phyloP scores from a whole-genome alignment of 1,140 invertebrate genomes.

The Dendroctonus valens region DNA sequence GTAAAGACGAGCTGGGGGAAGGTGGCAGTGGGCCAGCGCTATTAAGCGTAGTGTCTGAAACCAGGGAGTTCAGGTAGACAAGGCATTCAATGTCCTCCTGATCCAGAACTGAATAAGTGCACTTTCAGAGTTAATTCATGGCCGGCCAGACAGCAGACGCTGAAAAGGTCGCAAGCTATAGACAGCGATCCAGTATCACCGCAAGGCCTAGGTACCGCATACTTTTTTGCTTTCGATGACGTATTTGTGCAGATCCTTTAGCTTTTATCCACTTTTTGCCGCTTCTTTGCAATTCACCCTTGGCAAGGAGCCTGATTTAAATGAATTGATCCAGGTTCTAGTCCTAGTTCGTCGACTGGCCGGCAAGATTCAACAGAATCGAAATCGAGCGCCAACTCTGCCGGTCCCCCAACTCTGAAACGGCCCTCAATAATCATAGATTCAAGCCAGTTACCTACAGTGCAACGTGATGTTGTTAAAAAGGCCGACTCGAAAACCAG shows the following conservation, averaged over 20 bases:
- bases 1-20: slow-evolving; percentile 28
- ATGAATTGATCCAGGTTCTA: slow-evolving; percentile 28
- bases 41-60: slow-evolving; percentile 44
- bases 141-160: slow-evolving; percentile 40
- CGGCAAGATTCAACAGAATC: slow-evolving; percentile 47
- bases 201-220: slow-evolving; percentile 25
- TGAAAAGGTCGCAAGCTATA: slow-evolving; percentile 28
- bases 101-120: not conserved
- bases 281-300: too few species aligned
- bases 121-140: slow-evolving; percentile 37
- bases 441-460: slow-evolving; percentile 55
- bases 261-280: too few species aligned
- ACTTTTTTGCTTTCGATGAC: slow-evolving; percentile 24
- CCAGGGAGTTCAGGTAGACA: slow-evolving; percentile 40
- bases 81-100: not conserved
- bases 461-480: slow-evolving; percentile 51
- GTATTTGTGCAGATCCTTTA: not conserved
- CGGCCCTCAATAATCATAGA: slow-evolving; percentile 57
- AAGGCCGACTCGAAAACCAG: slow-evolving; percentile 50
- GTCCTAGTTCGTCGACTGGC: slow-evolving; percentile 36
- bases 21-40: slow-evolving; percentile 44
- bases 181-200: slow-evolving; percentile 24
- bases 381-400: slow-evolving; percentile 36
- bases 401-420: slow-evolving; percentile 46
- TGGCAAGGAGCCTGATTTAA: too few species aligned